Base-by-base conservation (phyloP, 2,797 vertebrate species). In the Menidia menidia region DNA sequence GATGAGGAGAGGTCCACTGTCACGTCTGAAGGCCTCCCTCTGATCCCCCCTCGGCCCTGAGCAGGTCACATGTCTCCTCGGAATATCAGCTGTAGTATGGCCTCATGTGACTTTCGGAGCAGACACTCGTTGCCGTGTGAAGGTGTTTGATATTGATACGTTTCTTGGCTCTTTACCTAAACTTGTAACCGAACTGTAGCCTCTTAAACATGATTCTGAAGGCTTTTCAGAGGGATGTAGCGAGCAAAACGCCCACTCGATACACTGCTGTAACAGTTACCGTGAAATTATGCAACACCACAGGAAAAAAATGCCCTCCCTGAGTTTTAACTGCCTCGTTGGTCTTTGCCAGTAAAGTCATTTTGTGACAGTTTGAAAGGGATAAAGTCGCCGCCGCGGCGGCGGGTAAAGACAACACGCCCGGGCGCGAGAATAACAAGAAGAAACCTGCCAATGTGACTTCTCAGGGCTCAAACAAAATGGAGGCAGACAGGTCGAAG, bases 41-140 rank as follows among this genome's bases (percentile, higher is more conserved):
- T 25, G 25, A 25, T 25, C 25, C 25, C 25, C 16, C 31, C 39
- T 2, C 54, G 64, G 70, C 68, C 54, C 69, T 64, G 31, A 75
- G 56, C 12, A 42, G 64, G 81, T 84, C 90, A 87, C 87, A 87
- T 83, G 84, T 31, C 43, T 64, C 72, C 66, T 58, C 14, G 74
- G 64, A 82, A 86, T 75, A 72, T 70, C 77, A 83, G 75, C 64
- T 75, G 78, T 79, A 73, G 78, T 52, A 70, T 73, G 77, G 60
- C 64, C 75, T 81, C 84, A 80, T 87, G 87, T 90, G 87, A 91
- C 78, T 56, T 51, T 41, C 32, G 10, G 51, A 76, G 52, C 54
- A 30, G 11, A 14, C 13, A 19, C 25, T 44, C 14, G 10, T 13
- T 45, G 62, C 19, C 60, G 3, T 44, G 51, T 3, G n/a, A 33